Evolutionary conservation across 2,113 vertebrate genomes (phyloP).

Genomic region (Melanostigma gelatinosum): DNA sequence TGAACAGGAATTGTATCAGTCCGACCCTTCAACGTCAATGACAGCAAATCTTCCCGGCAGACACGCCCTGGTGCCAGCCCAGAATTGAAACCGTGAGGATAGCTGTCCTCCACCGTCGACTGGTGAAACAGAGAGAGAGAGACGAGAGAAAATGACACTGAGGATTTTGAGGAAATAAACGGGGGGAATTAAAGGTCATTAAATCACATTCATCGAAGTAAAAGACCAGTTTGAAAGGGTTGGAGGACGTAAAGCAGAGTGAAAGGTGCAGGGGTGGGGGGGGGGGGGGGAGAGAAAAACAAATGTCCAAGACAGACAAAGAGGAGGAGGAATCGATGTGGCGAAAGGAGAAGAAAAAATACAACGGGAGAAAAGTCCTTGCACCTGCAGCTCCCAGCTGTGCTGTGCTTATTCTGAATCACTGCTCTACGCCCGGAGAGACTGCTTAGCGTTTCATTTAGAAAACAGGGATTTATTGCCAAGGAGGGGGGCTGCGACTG

Average conservation of each 20-base stretch:
- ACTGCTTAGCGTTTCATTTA: constrained; percentile 72
- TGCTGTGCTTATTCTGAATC: constrained; percentile 68
- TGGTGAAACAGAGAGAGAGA: neutral
- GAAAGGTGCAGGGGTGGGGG: neutral
- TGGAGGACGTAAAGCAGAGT: neutral
- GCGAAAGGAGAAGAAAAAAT: constrained; percentile 15
- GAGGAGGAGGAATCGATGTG: constrained; percentile 27
- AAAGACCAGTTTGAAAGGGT: constrained; percentile 7
- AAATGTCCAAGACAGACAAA: constrained; percentile 31
- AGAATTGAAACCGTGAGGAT: constrained; percentile 50
- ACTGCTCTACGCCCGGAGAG: constrained; percentile 57
- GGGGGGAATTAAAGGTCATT: constrained; percentile 21
- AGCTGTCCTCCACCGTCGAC: constrained; percentile 24
- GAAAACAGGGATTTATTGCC: constrained; percentile 76
- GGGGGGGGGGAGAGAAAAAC: neutral
- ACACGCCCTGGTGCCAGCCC: constrained; percentile 44
- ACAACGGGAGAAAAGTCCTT: constrained; percentile 35
- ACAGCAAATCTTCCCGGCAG: constrained; percentile 54
- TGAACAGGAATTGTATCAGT: constrained; percentile 59
- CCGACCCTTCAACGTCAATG: constrained; percentile 48
- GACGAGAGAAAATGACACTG: neutral
- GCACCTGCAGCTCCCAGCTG: constrained; percentile 74
- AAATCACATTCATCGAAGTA: constrained; percentile 38
- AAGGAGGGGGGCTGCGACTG: constrained; percentile 29
- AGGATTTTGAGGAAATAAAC: constrained; percentile 26